These are phyloP conservation scores for Tenthredo amoena DNA, from an alignment of 2,888 invertebrate genomes.

Conservation along the genomic window DNA sequence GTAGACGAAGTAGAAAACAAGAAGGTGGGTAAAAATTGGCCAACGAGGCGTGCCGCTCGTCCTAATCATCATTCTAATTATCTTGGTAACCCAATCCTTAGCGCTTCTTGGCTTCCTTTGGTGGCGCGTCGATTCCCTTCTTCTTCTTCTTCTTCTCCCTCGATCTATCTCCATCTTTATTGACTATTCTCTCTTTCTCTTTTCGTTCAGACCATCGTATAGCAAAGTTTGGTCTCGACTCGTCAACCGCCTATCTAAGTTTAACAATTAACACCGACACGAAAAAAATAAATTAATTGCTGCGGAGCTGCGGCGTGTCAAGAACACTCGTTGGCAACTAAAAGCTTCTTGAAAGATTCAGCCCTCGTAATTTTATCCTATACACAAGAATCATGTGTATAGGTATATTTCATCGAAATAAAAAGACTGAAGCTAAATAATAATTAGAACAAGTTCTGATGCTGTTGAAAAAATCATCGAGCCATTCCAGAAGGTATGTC, in stretches of 20 bases:
- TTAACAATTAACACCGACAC: slow-evolving; percentile 75
- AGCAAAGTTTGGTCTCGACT: slow-evolving; percentile 45
- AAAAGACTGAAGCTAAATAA: not conserved
- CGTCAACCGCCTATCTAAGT: slow-evolving; percentile 77
- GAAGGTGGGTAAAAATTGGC: slow-evolving; percentile 65
- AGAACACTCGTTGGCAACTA: slow-evolving; percentile 61
- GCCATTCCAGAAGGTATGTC: not conserved
- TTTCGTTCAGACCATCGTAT: slow-evolving; percentile 16
- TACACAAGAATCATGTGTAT: not conserved
- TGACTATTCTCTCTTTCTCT: slow-evolving; percentile 32
- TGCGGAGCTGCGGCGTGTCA: slow-evolving; percentile 69
- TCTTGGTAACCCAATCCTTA: slow-evolving; percentile 73
- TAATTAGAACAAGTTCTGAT: not conserved
- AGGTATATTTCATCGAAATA: not conserved
- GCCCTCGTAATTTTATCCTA: not conserved
- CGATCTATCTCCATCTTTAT: slow-evolving; percentile 18
- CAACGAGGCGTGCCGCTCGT: slow-evolving; percentile 71
- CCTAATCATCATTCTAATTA: slow-evolving; percentile 76
- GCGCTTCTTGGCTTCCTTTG: slow-evolving; percentile 66
- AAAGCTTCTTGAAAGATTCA: slow-evolving; percentile 35
- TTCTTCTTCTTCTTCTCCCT: slow-evolving; percentile 20
- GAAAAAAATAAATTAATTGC: slow-evolving; percentile 77
- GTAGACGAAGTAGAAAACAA: slow-evolving; percentile 25
- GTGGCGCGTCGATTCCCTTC: slow-evolving; percentile 59
- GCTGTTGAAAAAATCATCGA: not conserved